Base-by-base conservation (phyloP, 1,140 invertebrate species). In the Theocolax elegans region DNA sequence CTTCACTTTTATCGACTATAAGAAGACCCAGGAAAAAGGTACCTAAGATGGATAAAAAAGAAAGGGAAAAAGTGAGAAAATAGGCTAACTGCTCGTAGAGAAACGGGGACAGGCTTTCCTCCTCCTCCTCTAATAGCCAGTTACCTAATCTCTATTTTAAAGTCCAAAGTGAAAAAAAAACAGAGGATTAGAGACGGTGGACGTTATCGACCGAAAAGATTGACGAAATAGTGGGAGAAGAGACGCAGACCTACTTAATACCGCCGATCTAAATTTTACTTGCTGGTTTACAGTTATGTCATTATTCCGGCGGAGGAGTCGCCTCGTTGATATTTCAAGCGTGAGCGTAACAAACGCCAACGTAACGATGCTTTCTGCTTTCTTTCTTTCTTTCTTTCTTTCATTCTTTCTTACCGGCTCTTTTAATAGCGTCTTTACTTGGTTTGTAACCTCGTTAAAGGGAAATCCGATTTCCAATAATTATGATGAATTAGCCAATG, bases 81-180 rank as follows among this genome's bases (percentile, higher is more conserved):
- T 62, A 53, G 46, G 67, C 48, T 35, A 65, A 53, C 35, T 38
- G 38, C 49, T 10, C 10, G 15, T 29, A 64, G 9, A 8, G 48
- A 66, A 66, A 56, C 40, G 38, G 31, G 51, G 49, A 31, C 64
- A 66, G 9, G 35, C 15, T 2, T 35, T n/a, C 21, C 25, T 15
- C 25, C 4, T 31, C 35, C 25, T n/a, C n/a, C n/a, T n/a, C n/a
- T n/a, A n/a, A n/a, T n/a, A n/a, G n/a, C n/a, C 23, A 40, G 35
- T 77, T 78, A 73, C 67, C 62, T 74, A 74, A 78, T 76, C 58
- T 72, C 76, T 77, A 76, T 75, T 76, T 74, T 72, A 46, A 73
- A 54, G 54, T 42, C 31, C n/a, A 25, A n/a, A 49, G 42, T 4
- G 48, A 49, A 49, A 44, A 15, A 44, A 44, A 15, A 44, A 44